phyloP scores from a whole-genome alignment of 2,797 vertebrate species.

The Notamacropus eugenii region DNA sequence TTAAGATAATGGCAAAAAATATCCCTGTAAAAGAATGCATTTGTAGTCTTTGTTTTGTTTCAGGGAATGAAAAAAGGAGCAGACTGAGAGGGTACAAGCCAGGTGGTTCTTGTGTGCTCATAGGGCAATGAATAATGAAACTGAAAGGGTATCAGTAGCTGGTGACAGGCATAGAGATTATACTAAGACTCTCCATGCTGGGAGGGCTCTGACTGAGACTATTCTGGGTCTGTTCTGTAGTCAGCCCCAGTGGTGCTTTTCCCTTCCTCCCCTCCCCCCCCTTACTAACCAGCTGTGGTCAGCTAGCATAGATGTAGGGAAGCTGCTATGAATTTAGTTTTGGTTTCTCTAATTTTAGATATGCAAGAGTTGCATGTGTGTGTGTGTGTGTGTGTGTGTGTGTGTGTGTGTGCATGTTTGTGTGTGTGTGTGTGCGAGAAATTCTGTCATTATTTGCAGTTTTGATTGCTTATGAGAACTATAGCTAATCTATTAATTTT shows the following conservation, averaged over 20 bases:
- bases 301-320: constrained; percentile 30
- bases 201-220: not conserved
- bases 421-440: not conserved
- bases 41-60: constrained; percentile 9
- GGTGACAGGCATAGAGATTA: not conserved
- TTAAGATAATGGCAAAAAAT: not conserved
- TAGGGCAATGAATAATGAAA: not conserved
- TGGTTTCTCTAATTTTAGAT: constrained; percentile 76
- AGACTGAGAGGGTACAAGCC: not conserved
- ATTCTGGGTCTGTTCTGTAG: not conserved
- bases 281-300: constrained; percentile 62
- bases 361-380: not conserved
- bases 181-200: not conserved
- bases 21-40: not conserved
- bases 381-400: not conserved
- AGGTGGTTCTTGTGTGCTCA: not conserved
- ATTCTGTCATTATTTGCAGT: not conserved
- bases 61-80: not conserved
- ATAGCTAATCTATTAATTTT: not conserved
- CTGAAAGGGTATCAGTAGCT: not conserved
- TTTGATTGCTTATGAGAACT: not conserved
- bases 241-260: not conserved
- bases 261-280: not conserved
- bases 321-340: constrained; percentile 66
- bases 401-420: no score